phyloP scores from a whole-genome alignment of 2,797 vertebrate species.

The Champsocephalus gunnari region DNA sequence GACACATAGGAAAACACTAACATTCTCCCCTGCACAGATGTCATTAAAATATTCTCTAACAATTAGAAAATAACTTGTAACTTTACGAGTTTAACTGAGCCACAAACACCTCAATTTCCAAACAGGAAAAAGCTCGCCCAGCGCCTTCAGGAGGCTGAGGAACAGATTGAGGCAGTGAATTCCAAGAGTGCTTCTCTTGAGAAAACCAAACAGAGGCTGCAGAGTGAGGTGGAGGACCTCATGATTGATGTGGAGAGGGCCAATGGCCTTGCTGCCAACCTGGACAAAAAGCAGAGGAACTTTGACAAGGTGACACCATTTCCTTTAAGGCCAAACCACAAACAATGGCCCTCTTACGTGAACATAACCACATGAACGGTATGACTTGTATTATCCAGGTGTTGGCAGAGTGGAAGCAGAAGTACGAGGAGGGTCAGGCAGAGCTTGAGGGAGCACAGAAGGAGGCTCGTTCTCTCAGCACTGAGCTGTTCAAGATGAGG shows the following conservation, averaged over 20 bases:
- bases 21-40: too few species aligned
- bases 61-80: too few species aligned
- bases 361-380: not conserved
- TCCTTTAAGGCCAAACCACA: not conserved
- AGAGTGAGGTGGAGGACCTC: conserved; percentile 89
- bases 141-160: conserved; percentile 90
- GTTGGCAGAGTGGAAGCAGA: conserved; percentile 89
- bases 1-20: too few species aligned
- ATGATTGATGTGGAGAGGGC: conserved; percentile 88
- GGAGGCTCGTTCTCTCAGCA: conserved; percentile 87
- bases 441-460: conserved; percentile 89
- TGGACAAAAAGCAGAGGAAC: conserved; percentile 88
- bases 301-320: conserved; percentile 79
- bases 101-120: not conserved
- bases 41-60: too few species aligned
- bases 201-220: conserved; percentile 88
- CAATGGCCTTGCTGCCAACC: conserved; percentile 82
- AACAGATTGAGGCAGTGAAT: conserved; percentile 85
- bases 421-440: conserved; percentile 88
- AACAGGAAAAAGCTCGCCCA: conserved; percentile 89
- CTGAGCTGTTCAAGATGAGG: conserved; percentile 91
- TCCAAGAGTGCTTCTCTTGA: conserved; percentile 88
- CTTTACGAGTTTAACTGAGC: too few species aligned
- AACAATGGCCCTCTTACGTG: not conserved
- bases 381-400: conserved; percentile 49